Evolutionary conservation across 2,113 vertebrate species (phyloP).

Genomic region (Drymodes brunneopygia): DNA sequence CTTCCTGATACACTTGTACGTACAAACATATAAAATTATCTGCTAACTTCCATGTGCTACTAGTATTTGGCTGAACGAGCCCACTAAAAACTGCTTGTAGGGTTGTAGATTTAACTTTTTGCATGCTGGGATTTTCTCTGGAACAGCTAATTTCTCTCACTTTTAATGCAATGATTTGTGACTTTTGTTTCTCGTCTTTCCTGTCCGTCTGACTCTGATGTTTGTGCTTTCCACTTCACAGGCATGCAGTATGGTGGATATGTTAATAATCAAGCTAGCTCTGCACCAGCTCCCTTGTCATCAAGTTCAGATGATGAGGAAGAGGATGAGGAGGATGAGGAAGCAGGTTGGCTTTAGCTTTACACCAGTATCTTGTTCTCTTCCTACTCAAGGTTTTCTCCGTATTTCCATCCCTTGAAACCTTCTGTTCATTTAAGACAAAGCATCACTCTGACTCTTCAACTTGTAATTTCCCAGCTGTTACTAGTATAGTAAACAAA

Average conservation of each 20-base stretch:
- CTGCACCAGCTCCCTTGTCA: slow-evolving; percentile 90
- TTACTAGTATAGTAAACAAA: neutral
- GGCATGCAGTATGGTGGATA: slow-evolving; percentile 93
- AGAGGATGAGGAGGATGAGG: slow-evolving; percentile 94
- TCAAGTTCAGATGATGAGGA: slow-evolving; percentile 97
- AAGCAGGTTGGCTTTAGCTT: slow-evolving; percentile 99
- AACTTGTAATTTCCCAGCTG: neutral
- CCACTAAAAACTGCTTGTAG: slow-evolving; percentile 22
- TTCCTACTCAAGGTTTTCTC: slow-evolving; percentile 48
- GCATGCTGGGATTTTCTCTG: slow-evolving; percentile 65
- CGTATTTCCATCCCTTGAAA: slow-evolving; percentile 11
- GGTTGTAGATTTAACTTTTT: slow-evolving; percentile 8
- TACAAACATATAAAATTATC: neutral
- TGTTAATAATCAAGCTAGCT: slow-evolving; percentile 93
- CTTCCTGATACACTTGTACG: neutral
- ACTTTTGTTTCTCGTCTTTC: slow-evolving; percentile 67
- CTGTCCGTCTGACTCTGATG: slow-evolving; percentile 73
- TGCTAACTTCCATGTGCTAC: neutral
- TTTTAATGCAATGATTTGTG: slow-evolving; percentile 70
- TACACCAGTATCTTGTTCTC: slow-evolving; percentile 74
- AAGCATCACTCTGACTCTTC: neutral
- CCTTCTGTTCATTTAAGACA: neutral
- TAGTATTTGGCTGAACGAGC: slow-evolving; percentile 7
- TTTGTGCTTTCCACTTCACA: slow-evolving; percentile 89
- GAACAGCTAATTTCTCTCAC: slow-evolving; percentile 59